Evolutionary conservation across 2,113 vertebrate species (phyloP).

Genomic region (Globicephala melas): DNA sequence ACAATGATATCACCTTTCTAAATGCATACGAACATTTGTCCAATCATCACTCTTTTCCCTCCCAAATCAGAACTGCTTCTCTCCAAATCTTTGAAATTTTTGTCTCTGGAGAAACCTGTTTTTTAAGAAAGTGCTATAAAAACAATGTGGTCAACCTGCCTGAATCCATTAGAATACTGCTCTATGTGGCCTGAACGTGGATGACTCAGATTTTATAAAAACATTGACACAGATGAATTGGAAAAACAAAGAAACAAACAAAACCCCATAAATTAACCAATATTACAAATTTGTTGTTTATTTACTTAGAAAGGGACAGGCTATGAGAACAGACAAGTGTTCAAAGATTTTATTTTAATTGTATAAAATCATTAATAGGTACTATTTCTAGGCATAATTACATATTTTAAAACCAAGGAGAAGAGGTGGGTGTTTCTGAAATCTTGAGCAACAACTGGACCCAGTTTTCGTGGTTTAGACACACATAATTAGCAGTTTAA

Average conservation of each 20-base stretch:
- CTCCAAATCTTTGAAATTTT: slow-evolving; percentile 52
- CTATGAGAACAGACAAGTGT: slow-evolving; percentile 71
- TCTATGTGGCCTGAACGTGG: slow-evolving; percentile 66
- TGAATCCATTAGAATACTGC: slow-evolving; percentile 75
- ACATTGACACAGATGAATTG: slow-evolving; percentile 67
- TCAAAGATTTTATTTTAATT: slow-evolving; percentile 34
- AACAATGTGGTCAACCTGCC: slow-evolving; percentile 75
- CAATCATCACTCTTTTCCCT: slow-evolving; percentile 64
- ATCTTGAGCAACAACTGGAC: slow-evolving; percentile 47
- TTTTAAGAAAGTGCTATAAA: slow-evolving; percentile 74
- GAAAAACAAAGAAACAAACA: slow-evolving; percentile 42
- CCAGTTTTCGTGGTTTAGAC: slow-evolving; percentile 75
- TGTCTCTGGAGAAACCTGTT: slow-evolving; percentile 55
- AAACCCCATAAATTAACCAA: neutral
- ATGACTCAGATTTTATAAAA: slow-evolving; percentile 78
- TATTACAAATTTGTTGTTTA: slow-evolving; percentile 38
- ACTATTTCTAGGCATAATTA: slow-evolving; percentile 50
- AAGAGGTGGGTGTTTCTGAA: slow-evolving; percentile 57
- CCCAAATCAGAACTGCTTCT: slow-evolving; percentile 63
- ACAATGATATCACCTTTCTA: slow-evolving; percentile 64
- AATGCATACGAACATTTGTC: neutral
- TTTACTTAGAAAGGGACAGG: slow-evolving; percentile 72
- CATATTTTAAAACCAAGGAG: slow-evolving; percentile 66
- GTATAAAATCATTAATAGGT: slow-evolving; percentile 52
- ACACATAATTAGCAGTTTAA: slow-evolving; percentile 85